phyloP scores from a whole-genome alignment of 2,888 invertebrate species.

The Lasioglossum malachurum region DNA sequence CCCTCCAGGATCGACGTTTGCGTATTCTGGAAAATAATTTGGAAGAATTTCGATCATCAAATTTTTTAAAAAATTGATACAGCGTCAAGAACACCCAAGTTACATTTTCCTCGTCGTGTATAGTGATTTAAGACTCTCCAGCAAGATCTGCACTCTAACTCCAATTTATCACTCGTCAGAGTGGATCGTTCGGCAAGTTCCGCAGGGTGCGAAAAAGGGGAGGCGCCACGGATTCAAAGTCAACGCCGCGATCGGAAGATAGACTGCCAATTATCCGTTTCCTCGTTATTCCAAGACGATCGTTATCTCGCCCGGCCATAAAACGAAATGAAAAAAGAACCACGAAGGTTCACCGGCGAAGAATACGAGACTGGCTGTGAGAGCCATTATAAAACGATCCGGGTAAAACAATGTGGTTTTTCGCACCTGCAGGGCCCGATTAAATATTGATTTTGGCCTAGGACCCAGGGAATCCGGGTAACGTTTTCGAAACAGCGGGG shows the following conservation, averaged over 20 bases:
- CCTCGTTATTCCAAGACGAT: constrained; percentile 64
- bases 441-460: constrained; percentile 74
- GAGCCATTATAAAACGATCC: constrained; percentile 40
- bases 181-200: neutral
- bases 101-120: neutral
- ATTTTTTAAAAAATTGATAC: neutral
- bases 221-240: constrained; percentile 30
- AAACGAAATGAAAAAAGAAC: neutral
- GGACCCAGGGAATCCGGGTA: constrained; percentile 26
- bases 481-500: constrained; percentile 12
- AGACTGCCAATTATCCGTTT: constrained; percentile 62
- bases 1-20: neutral
- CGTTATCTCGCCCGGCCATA: constrained; percentile 54
- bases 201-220: constrained; percentile 50
- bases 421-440: constrained; percentile 75
- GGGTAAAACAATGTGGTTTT: constrained; percentile 71
- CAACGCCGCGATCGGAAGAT: constrained; percentile 53
- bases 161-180: constrained; percentile 12
- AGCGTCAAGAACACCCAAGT: neutral
- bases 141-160: neutral
- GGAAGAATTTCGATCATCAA: neutral
- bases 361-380: constrained; percentile 45
- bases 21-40: too few species aligned
- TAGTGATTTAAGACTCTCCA: neutral
- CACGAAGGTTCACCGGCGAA: constrained; percentile 22